Base-by-base conservation (phyloP, 2,113 vertebrate species). In the Morone saxatilis region DNA sequence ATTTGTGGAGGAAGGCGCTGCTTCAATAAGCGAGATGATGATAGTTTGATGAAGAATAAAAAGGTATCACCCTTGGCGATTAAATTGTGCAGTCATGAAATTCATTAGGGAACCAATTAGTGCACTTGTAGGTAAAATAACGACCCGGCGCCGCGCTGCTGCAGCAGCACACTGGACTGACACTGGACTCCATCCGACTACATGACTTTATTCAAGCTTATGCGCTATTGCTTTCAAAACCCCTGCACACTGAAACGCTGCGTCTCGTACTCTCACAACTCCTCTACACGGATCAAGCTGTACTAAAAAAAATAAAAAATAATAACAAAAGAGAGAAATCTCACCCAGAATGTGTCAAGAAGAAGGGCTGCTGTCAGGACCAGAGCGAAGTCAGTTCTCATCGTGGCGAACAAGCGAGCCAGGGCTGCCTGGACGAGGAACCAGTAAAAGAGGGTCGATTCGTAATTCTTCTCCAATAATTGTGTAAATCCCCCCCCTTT, bases 261-360 rank as follows among this genome's bases (percentile, higher is more conserved):
- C 36, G 4, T 11, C 40, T 12, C 53, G 7, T 0, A 22, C 61
- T 71, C 48, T 22, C 40, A 25, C 53, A 78, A 62, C 83, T 85
- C 78, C 78, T 82, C n/a, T 31, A 48, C 65, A 68, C 20, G 63
- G n/a, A 31, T 50, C 38, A 60, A 77, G 50, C 47, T 22, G 36
- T 36, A 9, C 20, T 57, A 31, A 56, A 73, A 25, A 59, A 25
- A 60, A 31, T 31, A 31, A 31, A 31, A 4, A 31, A 31, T 31
- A 31, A 31, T 25, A 63, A 61, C 40, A 22, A 47, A 0, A 47
- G 56, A 57, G 19, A 75, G 25, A 84, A 78, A 89, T 78, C 94
- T 95, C 82, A 96, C 95, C 95, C 91, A 87, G 89, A 93, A 91
- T 72, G 93, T 85, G 91, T 91, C 88, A 71, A 95, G 85, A 71